Evolutionary conservation across 2,888 invertebrate genomes (phyloP).

Genomic region (Laothoe populi): DNA sequence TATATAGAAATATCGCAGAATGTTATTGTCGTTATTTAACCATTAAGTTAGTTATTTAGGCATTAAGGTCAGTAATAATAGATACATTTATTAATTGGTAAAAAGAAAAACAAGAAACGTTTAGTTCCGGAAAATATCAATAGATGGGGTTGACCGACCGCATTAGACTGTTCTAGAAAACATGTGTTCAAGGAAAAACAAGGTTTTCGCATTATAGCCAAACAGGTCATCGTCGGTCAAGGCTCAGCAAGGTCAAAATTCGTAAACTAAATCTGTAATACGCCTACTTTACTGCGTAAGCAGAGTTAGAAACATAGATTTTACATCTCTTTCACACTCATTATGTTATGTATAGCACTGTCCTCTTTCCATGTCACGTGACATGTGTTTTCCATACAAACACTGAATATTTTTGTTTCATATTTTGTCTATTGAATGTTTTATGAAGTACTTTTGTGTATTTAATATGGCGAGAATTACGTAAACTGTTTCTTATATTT

Average conservation of each 20-base stretch:
- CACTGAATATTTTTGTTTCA: no score
- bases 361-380: neutral
- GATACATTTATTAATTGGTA: neutral
- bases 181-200: slow-evolving; percentile 43
- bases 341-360: neutral
- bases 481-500: no score
- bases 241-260: slow-evolving; percentile 55
- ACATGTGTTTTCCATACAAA: neutral
- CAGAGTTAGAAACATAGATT: neutral
- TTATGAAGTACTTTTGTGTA: no score
- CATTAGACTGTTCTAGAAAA: slow-evolving; percentile 51
- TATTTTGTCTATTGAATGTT: neutral
- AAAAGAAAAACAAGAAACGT: neutral
- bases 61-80: neutral
- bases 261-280: slow-evolving; percentile 20
- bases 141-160: slow-evolving; percentile 44
- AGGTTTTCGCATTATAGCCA: slow-evolving; percentile 32
- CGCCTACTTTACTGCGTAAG: slow-evolving; percentile 1
- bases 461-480: no score
- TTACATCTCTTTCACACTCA: neutral
- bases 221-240: slow-evolving; percentile 60
- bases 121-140: slow-evolving; percentile 30
- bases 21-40: neutral
- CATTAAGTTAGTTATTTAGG: no score
- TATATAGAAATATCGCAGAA: neutral